These are phyloP conservation scores for Caenorhabditis sp. DNA, from an alignment of 2,888 invertebrate species.

Conservation along the genomic window DNA sequence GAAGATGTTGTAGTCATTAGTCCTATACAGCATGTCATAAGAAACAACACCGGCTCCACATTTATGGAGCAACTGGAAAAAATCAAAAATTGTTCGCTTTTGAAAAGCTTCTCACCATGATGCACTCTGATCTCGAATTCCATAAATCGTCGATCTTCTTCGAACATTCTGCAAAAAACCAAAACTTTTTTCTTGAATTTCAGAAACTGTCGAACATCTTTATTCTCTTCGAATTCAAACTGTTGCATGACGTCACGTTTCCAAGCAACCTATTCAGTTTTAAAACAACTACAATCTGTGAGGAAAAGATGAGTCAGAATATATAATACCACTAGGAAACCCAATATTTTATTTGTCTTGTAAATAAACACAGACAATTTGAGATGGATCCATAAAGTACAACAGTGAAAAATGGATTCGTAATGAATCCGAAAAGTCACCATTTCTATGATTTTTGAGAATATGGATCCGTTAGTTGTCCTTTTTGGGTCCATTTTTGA, in stretches of 20 bases:
- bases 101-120: slow-evolving; percentile 24
- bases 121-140: slow-evolving; percentile 11
- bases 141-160: slow-evolving; percentile 25
- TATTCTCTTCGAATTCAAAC: not conserved
- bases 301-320: too few species aligned
- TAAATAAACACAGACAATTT: too few species aligned
- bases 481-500: too few species aligned
- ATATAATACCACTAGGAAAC: too few species aligned
- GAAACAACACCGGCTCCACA: slow-evolving; percentile 49
- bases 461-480: too few species aligned
- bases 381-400: too few species aligned
- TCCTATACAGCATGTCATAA: slow-evolving; percentile 41
- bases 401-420: too few species aligned
- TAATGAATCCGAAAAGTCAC: too few species aligned
- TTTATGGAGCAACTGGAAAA: slow-evolving; percentile 44
- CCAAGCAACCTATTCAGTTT: too few species aligned
- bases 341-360: too few species aligned
- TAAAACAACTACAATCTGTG: too few species aligned
- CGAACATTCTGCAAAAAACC: slow-evolving; percentile 12
- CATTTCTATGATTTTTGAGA: too few species aligned
- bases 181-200: not conserved
- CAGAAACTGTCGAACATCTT: not conserved
- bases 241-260: not conserved
- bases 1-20: slow-evolving; percentile 38
- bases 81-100: not conserved